Evolutionary conservation across 2,113 vertebrate genomes (phyloP), one percentile per base, ranked within the genome.

Genomic region (Bubo bubo): DNA sequence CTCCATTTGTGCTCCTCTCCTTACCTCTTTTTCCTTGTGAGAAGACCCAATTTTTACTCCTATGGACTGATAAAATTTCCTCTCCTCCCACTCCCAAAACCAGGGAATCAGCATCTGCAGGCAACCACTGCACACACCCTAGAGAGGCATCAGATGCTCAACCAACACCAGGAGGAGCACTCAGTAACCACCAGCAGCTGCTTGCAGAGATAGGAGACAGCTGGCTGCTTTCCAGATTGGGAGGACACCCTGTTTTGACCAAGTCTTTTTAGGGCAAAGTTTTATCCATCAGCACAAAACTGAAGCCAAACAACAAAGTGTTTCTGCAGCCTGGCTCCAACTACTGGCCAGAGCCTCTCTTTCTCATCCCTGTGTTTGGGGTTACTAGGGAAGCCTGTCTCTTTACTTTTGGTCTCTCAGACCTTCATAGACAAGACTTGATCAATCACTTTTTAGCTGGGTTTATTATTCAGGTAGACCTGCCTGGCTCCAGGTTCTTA

Each of bases 191-290:
- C 7, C 12, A 86, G 41, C 52, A 83, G 52, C 62, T n/a, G 30
- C 39, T 22, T 13, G 19, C 45, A 64, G 10, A 13, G 26, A 3
- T 0, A 22, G 3, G 15, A 55, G 26, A 24, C 32, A 41, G 19
- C 43, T 60, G 39, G 60, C 60, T 28, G n/a, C 6, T 79, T 27
- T 20, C 71, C 90, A 53, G 58, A 30, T 0, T 4, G 4, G 9
- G 39, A 79, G 34, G 23, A 45, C 13, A 62, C 10, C 8, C 49
- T 49, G 9, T 14, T 91, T 59, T 17, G 19, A 55, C 4, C 3
- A 63, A 39, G 16, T 3, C 56, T 37, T 94, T 34, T 50, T 8
- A 34, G 22, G 20, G 35, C 67, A 27, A 73, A 64, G 35, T 37
- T 83, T 73, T 47, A 73, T 76, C 55, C 6, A 41, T 5, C 49